Evolutionary conservation across 2,113 vertebrate species (phyloP).

Genomic region (Oenanthe oenanthe): DNA sequence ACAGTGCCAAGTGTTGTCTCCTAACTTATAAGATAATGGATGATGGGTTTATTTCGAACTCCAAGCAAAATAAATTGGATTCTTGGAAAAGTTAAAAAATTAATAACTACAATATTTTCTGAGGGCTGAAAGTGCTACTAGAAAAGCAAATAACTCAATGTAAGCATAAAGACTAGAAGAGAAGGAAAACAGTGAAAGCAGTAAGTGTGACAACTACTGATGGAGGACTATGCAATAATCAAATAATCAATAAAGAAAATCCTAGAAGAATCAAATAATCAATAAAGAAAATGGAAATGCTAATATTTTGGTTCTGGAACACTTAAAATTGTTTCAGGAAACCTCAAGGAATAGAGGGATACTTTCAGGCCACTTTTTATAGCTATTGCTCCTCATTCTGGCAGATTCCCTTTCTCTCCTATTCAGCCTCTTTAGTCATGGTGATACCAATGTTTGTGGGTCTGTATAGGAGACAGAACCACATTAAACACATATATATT

Average conservation of each 20-base stretch:
- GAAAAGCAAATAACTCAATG: neutral
- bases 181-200: neutral
- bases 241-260: neutral
- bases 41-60: neutral
- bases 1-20: neutral
- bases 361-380: neutral
- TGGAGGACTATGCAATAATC: neutral
- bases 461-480: neutral
- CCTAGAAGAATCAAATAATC: neutral
- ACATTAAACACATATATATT: neutral
- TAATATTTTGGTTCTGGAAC: neutral
- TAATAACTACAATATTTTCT: neutral
- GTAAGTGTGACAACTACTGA: neutral
- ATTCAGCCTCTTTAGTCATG: neutral
- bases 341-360: neutral
- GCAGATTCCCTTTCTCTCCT: neutral
- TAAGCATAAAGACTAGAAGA: neutral
- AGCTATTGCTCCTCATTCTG: neutral
- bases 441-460: neutral
- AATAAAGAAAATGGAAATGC: neutral
- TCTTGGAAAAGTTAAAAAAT: neutral
- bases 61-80: neutral
- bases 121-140: neutral
- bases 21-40: neutral
- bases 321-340: neutral